phyloP scores from a whole-genome alignment of 2,888 invertebrate genomes.

The Aphrophora alni region DNA sequence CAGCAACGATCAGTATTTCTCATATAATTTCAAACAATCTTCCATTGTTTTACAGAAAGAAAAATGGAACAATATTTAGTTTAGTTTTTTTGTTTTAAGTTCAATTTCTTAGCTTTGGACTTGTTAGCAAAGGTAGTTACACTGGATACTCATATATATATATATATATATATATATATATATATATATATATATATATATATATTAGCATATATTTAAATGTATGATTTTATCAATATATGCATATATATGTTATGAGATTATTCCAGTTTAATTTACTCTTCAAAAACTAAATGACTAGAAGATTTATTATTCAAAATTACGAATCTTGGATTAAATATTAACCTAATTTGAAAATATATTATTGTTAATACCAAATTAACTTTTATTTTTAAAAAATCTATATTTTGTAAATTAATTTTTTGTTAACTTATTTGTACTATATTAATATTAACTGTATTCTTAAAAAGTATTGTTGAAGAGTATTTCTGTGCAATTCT shows the following conservation, averaged over 20 bases:
- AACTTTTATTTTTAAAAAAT: not conserved
- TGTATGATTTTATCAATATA: no score
- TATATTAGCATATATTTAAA: no score
- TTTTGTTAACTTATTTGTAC: not conserved
- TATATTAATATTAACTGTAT: not conserved
- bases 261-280: no score
- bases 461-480: not conserved
- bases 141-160: no score
- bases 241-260: no score
- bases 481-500: not conserved
- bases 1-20: not conserved
- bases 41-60: not conserved
- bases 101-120: not conserved
- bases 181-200: no score
- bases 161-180: no score
- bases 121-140: not conserved
- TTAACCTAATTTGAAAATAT: not conserved
- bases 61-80: not conserved
- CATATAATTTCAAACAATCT: not conserved
- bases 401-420: not conserved
- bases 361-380: not conserved
- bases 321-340: not conserved
- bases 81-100: not conserved
- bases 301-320: not conserved
- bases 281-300: not conserved